Base-by-base conservation (phyloP, 1,140 invertebrate genomes). In the Magallana angulata region DNA sequence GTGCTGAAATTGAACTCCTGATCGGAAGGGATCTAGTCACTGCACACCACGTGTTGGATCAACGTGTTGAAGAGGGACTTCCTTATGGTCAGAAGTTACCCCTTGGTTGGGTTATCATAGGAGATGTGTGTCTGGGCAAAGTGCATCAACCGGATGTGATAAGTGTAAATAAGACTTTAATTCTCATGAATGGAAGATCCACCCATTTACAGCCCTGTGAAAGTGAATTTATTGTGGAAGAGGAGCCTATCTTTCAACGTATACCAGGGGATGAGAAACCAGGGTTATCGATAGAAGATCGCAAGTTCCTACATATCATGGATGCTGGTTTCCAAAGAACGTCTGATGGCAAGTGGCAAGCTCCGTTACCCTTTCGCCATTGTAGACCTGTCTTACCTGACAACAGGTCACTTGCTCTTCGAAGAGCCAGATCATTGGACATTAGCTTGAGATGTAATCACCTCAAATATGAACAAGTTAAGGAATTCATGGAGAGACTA, bases 261-360 rank as follows among this genome's bases (percentile, higher is more conserved):
- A 57, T 84, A 7, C 16, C 56, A 56, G 62, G 85, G 57, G 87
- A 90, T 82, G 80, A 90, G n/a, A 87, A 87, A 83, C 76, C 85
- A 9, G 84, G 64, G 0, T 68, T 68, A 1, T 90, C 89, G 12
- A 59, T 91, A 12, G 87, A 91, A 36, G 90, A 90, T 80, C 85
- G 12, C 59, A 57, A 58, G 12, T 88, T 90, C 56, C 8, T 90
- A 7, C 16, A 68, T 9, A 84, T 64, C 7, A 87, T 89, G 85
- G 85, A 86, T 57, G 18, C 56, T 8, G 57, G n/a, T 14, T 59
- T 89, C 60, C 18, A 18, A 16, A 87, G 84, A 64, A 81, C 62
- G 57, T 9, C 1, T 1, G 18, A 60, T 16, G 86, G 76, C 18
- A 64, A 82, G 3, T 91, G 87, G 90, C 24, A 2, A 24, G 86